Evolutionary conservation across 2,888 invertebrate species (phyloP).

Genomic region (Platypus cylindrus): DNA sequence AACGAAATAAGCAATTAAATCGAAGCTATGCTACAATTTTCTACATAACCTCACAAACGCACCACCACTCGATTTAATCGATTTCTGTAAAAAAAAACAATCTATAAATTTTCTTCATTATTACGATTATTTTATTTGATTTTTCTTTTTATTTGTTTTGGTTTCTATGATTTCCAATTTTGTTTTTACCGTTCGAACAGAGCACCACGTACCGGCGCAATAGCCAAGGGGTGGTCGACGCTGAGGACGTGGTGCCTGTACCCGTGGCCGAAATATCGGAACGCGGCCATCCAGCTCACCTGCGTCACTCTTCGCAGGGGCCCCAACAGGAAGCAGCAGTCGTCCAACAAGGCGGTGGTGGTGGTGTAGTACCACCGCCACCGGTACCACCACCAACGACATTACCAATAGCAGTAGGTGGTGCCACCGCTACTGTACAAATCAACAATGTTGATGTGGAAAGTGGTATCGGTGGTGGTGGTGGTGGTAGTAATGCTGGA

Average conservation of each 20-base stretch:
- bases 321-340: conserved; percentile 46
- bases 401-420: no score
- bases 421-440: conserved; percentile 30
- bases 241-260: conserved; percentile 32
- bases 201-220: conserved; percentile 35
- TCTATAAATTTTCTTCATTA: no score
- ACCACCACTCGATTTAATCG: no score
- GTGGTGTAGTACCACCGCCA: conserved; percentile 40
- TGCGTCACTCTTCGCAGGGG: conserved; percentile 25
- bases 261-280: conserved; percentile 35
- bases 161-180: conserved; percentile 8
- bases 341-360: conserved; percentile 46
- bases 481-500: conserved; percentile 53
- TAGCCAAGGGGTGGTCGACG: conserved; percentile 37
- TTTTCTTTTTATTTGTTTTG: conserved; percentile 8
- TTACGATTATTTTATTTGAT: conserved; percentile 2
- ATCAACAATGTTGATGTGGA: conserved; percentile 50
- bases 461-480: conserved; percentile 43
- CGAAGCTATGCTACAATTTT: background rate
- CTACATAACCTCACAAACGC: conserved; percentile 35
- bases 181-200: conserved; percentile 12
- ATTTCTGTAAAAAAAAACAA: no score
- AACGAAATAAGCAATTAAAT: no score
- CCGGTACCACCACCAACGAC: conserved; percentile 56
- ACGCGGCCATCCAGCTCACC: conserved; percentile 25